Percentiles rank a stretch among this genome's conserved stretches.
Conservation (phyloP, 1,140 invertebrate genomes). For the Augochlora pura region DNA sequence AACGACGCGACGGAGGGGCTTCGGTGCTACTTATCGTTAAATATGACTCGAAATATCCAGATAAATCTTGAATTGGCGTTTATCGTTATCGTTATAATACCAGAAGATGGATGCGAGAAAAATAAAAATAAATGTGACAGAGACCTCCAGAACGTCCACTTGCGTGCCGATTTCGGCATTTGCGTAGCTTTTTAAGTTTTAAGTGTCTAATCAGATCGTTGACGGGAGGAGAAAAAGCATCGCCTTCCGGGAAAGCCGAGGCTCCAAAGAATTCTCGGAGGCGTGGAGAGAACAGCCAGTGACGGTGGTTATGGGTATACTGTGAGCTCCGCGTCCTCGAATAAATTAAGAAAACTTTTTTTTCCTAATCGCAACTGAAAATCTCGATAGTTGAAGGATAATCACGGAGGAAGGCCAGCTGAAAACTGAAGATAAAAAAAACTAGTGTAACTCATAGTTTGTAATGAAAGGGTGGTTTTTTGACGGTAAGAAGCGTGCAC, state of each 20-base stretch:
- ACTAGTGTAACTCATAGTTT: conserved; percentile 46
- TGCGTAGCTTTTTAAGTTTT: conserved; percentile 49
- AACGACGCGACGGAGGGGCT: not conserved
- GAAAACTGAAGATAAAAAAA: conserved; percentile 63
- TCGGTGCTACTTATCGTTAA: not conserved
- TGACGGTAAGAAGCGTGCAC: conserved; percentile 14
- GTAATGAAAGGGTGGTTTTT: conserved; percentile 9
- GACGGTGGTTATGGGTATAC: conserved; percentile 24
- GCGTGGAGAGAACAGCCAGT: conserved; percentile 22
- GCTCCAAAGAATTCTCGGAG: conserved; percentile 39
- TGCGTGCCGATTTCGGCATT: conserved; percentile 66
- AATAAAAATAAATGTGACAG: conserved; percentile 56
- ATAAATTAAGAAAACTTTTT: conserved; percentile 35
- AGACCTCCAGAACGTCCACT: conserved; percentile 71
- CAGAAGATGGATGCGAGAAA: not conserved
- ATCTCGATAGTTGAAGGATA: conserved; percentile 39
- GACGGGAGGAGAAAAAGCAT: conserved; percentile 43
- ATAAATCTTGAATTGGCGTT: not conserved
- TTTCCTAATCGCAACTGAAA: conserved; percentile 25
- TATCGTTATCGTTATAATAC: conserved; percentile 7
- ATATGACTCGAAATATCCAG: not conserved
- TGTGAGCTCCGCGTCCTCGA: conserved; percentile 22
- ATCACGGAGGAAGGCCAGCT: conserved; percentile 46
- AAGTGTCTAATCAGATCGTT: conserved; percentile 42
- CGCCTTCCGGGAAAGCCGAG: conserved; percentile 31